Conservation (phyloP, 1,140 invertebrate species). For the Augochlora pura region DNA sequence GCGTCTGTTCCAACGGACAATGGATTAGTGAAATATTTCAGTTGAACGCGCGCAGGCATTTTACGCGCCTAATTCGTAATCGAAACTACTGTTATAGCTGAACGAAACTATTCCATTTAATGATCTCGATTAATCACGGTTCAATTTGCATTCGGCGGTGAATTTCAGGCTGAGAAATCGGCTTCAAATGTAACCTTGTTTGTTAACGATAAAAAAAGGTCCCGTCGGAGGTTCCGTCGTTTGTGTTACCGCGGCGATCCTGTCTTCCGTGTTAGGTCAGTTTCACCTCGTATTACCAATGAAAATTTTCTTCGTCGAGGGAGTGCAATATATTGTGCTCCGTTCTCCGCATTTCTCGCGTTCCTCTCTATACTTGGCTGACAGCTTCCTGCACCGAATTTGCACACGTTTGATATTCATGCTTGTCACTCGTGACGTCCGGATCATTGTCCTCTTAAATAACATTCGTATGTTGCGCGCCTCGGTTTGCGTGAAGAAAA, state of each 20-base stretch:
- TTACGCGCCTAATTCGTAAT: no score
- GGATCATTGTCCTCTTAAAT: conserved; percentile 10
- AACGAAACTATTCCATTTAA: no score
- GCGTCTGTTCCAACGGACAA: no score
- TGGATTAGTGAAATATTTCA: no score
- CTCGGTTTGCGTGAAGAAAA: background rate
- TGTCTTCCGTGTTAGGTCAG: background rate
- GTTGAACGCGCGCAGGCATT: no score
- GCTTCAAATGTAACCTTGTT: no score
- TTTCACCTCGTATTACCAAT: background rate
- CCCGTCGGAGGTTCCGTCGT: background rate
- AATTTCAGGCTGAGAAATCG: no score
- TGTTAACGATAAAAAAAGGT: conserved; percentile 17
- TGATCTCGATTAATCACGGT: no score
- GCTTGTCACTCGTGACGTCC: conserved; percentile 18
- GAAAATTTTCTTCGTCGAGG: conserved; percentile 22
- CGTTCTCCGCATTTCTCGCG: background rate
- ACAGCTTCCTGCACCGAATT: conserved; percentile 32
- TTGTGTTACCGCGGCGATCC: background rate
- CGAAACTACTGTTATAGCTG: no score
- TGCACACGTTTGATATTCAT: conserved; percentile 38
- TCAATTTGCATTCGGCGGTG: no score
- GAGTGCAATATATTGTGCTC: conserved; percentile 12
- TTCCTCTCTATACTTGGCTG: conserved; percentile 4
- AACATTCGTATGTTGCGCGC: background rate